Percentiles rank a stretch among this genome's conserved stretches.
Evolutionary conservation across 2,797 vertebrate species (phyloP).

Genomic region (Sciurus vulgaris): DNA sequence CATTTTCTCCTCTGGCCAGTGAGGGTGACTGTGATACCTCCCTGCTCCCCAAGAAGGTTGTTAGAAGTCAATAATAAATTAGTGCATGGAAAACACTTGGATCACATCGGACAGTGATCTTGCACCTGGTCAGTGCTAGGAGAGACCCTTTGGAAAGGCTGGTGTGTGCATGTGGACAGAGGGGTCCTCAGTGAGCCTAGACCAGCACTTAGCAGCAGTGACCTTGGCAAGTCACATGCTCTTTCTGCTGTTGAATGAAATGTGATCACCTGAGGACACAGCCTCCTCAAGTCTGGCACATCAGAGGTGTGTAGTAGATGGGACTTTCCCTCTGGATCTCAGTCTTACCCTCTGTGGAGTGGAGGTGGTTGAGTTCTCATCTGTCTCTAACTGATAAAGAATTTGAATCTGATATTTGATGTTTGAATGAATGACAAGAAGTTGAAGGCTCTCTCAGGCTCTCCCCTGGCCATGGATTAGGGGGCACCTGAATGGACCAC

Average conservation of each 20-base stretch:
- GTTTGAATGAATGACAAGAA: neutral
- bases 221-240: neutral
- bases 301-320: neutral
- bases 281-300: neutral
- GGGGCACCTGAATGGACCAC: neutral
- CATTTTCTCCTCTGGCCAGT: neutral
- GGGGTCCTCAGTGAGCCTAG: neutral
- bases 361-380: neutral
- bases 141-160: neutral
- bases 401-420: neutral
- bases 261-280: neutral
- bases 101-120: neutral
- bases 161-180: neutral
- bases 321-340: neutral
- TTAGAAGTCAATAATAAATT: neutral
- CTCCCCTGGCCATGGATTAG: neutral
- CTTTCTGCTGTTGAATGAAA: conserved; percentile 4
- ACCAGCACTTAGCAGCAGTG: neutral
- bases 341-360: neutral
- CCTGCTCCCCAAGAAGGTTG: neutral
- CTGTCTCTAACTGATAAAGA: neutral
- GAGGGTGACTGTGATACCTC: no score
- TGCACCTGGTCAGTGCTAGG: neutral
- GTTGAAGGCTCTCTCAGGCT: no score
- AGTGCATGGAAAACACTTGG: neutral